A percentile compares a stretch with the other conserved stretches of the same genome.
phyloP scores from a whole-genome alignment of 2,113 vertebrate genomes.

The Sylvilagus bachmani region DNA sequence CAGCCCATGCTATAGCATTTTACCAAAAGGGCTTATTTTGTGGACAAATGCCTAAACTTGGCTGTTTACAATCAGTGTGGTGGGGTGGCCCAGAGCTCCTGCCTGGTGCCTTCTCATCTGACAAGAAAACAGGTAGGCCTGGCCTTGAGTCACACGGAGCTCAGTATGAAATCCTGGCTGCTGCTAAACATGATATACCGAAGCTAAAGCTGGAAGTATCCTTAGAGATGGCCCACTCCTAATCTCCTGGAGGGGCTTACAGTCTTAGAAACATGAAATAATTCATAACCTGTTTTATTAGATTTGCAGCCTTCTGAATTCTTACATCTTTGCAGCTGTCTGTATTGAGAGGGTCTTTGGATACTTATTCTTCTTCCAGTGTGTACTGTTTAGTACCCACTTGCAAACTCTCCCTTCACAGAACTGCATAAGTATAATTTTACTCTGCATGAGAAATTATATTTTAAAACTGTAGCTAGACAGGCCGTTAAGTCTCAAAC shows the following conservation, averaged over 20 bases:
- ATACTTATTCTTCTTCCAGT: background rate
- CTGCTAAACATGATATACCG: accelerated
- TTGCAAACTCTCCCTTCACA: background rate
- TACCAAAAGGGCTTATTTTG: background rate
- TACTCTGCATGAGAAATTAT: background rate
- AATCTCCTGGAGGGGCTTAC: background rate
- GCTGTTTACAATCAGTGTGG: no score
- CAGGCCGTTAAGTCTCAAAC: background rate
- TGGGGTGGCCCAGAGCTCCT: background rate
- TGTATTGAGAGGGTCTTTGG: background rate
- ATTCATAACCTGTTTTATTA: background rate
- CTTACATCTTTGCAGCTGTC: background rate
- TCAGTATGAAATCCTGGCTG: background rate
- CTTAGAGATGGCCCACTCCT: background rate
- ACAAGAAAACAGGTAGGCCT: background rate
- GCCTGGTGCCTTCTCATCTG: background rate
- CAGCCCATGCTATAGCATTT: background rate
- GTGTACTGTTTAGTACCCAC: background rate
- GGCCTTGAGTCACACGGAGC: background rate
- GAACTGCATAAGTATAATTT: background rate
- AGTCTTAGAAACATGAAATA: background rate
- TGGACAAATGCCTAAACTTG: background rate
- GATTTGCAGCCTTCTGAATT: background rate
- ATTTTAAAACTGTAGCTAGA: background rate
- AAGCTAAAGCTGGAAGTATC: background rate